Evolutionary conservation across 2,888 invertebrate species (phyloP).

Genomic region (Agonopterix subpropinquella): DNA sequence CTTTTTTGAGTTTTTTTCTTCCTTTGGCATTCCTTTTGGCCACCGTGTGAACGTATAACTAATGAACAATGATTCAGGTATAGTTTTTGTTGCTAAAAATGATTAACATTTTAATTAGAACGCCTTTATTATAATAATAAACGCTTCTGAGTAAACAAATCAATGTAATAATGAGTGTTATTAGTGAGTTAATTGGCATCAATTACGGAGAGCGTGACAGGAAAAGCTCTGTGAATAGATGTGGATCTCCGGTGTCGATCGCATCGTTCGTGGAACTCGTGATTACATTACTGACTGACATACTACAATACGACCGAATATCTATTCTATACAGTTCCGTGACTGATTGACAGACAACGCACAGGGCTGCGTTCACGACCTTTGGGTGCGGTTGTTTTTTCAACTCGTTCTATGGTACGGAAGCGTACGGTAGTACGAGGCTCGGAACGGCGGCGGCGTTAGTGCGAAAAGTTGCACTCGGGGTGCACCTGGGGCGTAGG

Average conservation of each 20-base stretch:
- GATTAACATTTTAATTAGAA: slow-evolving; percentile 6
- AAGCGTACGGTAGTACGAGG: no score
- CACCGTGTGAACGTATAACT: slow-evolving; percentile 40
- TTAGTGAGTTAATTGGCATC: slow-evolving; percentile 27
- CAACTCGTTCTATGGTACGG: no score
- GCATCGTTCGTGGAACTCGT: slow-evolving; percentile 44
- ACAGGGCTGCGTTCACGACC: no score
- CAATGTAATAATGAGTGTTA: slow-evolving; percentile 7
- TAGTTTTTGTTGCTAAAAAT: slow-evolving; percentile 1
- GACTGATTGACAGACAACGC: no score
- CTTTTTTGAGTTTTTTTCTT: slow-evolving; percentile 30
- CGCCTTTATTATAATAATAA: not conserved
- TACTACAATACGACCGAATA: slow-evolving; percentile 1
- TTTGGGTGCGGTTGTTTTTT: no score
- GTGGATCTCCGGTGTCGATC: slow-evolving; percentile 32
- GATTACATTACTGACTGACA: slow-evolving; percentile 30
- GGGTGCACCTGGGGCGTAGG: no score
- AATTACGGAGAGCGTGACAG: slow-evolving; percentile 51
- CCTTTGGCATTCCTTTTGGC: slow-evolving; percentile 36
- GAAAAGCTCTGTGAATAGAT: slow-evolving; percentile 50
- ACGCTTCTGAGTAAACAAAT: slow-evolving; percentile 3
- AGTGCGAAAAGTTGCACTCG: no score
- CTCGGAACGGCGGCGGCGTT: no score
- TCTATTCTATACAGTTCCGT: no score
- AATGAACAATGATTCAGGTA: slow-evolving; percentile 17